These are phyloP conservation scores for Mylabris phalerata DNA, from an alignment of 1,140 invertebrate genomes.

Conservation along the genomic window DNA sequence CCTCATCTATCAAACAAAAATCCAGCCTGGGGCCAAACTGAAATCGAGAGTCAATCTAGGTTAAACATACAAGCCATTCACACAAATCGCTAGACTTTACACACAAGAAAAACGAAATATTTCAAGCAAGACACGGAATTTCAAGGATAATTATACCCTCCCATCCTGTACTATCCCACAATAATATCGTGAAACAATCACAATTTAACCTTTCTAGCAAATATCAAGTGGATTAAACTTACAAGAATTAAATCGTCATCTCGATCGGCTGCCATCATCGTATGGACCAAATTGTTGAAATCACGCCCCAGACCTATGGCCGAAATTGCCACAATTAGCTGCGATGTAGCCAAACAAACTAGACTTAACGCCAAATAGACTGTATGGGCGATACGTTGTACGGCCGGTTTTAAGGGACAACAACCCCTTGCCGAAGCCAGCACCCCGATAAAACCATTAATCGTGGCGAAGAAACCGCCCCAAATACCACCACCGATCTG, in stretches of 20 bases:
- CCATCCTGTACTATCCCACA: too few species aligned
- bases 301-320: constrained; percentile 53
- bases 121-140: too few species aligned
- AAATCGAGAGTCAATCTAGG: constrained; percentile 12
- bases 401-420: constrained; percentile 44
- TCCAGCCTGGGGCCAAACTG: neutral
- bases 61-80: constrained; percentile 3
- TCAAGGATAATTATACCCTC: too few species aligned
- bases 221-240: too few species aligned
- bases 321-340: constrained; percentile 52
- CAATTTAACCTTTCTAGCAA: too few species aligned
- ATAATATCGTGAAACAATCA: too few species aligned
- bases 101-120: too few species aligned
- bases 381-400: constrained; percentile 46
- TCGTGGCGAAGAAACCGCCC: constrained; percentile 52
- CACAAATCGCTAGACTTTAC: neutral
- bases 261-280: constrained; percentile 10
- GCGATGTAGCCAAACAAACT: constrained; percentile 51
- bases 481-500: constrained; percentile 52
- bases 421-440: constrained; percentile 52
- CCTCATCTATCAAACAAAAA: neutral
- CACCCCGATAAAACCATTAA: constrained; percentile 49
- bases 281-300: constrained; percentile 30
- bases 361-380: constrained; percentile 51
- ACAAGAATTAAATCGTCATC: neutral